Base-by-base conservation (phyloP, 2,113 vertebrate species). In the Halcyon senegalensis region DNA sequence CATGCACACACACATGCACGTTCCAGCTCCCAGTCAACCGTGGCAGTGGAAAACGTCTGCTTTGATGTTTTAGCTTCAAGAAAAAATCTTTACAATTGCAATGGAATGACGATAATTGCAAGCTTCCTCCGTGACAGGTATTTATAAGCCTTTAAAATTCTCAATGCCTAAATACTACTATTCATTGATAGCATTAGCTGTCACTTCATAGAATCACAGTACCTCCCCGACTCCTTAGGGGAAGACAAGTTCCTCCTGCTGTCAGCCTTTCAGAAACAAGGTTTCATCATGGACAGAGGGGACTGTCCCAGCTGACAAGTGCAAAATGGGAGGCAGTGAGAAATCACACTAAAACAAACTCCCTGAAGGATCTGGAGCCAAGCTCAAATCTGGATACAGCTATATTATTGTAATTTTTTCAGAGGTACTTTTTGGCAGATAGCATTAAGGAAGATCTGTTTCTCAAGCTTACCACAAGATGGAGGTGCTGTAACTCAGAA, bases 401-500 rank as follows among this genome's bases (percentile, higher is more conserved):
- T 53, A 6, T 41, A 56, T 60, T 59, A 35, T 18, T 0, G 0
- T 5, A 23, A 13, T 39, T 12, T 85, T 95, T 94, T 74, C 51
- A 64, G 64, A 63, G 43, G 8, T 59, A 15, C 8, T 43, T 88
- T 56, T 55, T 35, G 82, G 18, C 28, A 70, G 23, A 41, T 1
- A 51, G 10, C 16, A 53, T 39, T 87, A 79, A 76, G 48, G 39
- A 89, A 62, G 64, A 31, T 48, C 69, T 81, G 4, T 96, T 94
- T 96, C 94, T 95, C 79, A 60, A 48, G 39, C 78, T 89, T 81
- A 81, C 95, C 96, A 96, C 96, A 97, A 96, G 96, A 84, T 93
- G 95, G 96, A 96, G 80, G 83, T 95, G 86, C 96, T 95, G 94
- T 70, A 92, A 86, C 96, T 96, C 82, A 91, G 82, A 95, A 87